These are phyloP conservation scores for Calycopis cecrops DNA, from an alignment of 1,140 invertebrate genomes.

Conservation along the genomic window DNA sequence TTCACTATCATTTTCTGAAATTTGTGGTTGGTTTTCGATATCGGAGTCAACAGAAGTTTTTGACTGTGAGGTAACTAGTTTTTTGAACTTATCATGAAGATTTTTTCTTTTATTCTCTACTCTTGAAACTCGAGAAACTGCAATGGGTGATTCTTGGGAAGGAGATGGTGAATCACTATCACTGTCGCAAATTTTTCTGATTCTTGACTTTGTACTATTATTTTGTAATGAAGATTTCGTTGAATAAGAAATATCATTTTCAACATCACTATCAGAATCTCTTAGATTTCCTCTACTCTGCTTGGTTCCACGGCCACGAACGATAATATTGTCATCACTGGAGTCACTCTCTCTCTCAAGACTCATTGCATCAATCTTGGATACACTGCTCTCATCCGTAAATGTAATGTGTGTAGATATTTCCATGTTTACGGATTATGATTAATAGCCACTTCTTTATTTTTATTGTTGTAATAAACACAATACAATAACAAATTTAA, in stretches of 20 bases:
- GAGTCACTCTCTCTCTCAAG: not conserved
- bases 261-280: conserved; percentile 22
- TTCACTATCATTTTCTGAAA: conserved; percentile 17
- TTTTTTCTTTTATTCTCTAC: conserved; percentile 47
- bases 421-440: too few species aligned
- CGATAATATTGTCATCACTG: not conserved
- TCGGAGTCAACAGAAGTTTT: not conserved
- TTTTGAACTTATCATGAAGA: conserved; percentile 48
- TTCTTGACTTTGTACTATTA: conserved; percentile 26
- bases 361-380: not conserved
- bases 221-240: not conserved
- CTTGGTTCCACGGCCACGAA: not conserved
- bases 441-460: too few species aligned
- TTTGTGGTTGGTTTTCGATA: conserved; percentile 1
- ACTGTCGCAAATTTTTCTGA: conserved; percentile 39
- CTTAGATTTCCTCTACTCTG: not conserved
- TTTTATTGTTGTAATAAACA: too few species aligned
- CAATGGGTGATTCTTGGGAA: conserved; percentile 25
- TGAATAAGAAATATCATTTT: not conserved
- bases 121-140: conserved; percentile 18
- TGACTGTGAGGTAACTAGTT: conserved; percentile 22
- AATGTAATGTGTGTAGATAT: not conserved
- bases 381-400: not conserved
- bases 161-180: conserved; percentile 30
- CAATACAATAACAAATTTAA: too few species aligned